Base-by-base conservation (phyloP, 1,140 invertebrate species). In the Formica selysi region DNA sequence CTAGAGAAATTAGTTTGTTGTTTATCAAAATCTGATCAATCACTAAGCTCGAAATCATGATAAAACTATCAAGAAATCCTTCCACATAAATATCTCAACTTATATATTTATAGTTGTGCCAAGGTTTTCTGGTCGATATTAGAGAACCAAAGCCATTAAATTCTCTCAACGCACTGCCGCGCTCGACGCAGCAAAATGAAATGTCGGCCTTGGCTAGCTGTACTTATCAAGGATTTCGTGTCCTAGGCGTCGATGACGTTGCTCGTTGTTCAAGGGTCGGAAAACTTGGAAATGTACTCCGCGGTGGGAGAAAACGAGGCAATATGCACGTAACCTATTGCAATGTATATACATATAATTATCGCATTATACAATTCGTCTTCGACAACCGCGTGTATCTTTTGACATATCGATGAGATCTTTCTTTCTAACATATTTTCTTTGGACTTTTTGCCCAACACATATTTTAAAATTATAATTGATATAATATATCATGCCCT, bases 221-320 rank as follows among this genome's bases (percentile, higher is more conserved):
- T 16, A 13, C 79, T 81, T 57, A 36, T 61, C 80, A 59, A 73
- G 57, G 80, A 86, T 74, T 51, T 76, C 26, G 67, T 26, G n/a
- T 89, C 86, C 81, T 62, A 80, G 51, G 26, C 44, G 1, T 44
- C 8, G 29, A 51, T 59, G 67, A 85, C 70, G 59, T 81, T 68
- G 67, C 38, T n/a, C 41, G 80, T 67, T 54, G 87, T 86, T n/a
- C 68, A 54, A 68, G 76, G 48, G 84, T 76, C 87, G 87, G 76
- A 73, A 88, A 89, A 86, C 88, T 89, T 70, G 87, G 87, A 86
- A 88, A 70, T 48, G 61, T 48, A 64, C 79, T 57, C 54, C n/a
- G 54, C 7, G 22, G 76, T 36, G 57, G 74, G 83, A 68, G 54
- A 16, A 59, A 71, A 76, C 26, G 73, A 59, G 59, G 57, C 74